phyloP scores from a whole-genome alignment of 2,113 vertebrate genomes.

The Psittacus erithacus region DNA sequence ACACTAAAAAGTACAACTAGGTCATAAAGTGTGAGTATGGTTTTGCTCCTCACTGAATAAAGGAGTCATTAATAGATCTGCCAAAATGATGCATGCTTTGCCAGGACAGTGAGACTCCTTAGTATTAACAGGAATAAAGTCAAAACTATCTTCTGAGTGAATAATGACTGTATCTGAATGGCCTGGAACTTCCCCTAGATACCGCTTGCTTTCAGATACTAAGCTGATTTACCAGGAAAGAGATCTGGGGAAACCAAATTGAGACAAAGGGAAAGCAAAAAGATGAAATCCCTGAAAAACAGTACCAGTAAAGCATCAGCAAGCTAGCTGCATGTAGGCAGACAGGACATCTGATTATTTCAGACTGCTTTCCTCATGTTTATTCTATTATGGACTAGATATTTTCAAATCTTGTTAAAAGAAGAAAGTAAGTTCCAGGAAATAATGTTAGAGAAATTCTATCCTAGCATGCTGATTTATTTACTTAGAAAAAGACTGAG shows the following conservation, averaged over 20 bases:
- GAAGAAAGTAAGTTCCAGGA: background rate
- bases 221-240: background rate
- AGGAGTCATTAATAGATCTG: background rate
- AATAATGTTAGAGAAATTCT: background rate
- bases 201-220: background rate
- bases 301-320: background rate
- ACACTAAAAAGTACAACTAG: background rate
- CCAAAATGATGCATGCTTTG: background rate
- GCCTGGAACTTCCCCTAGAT: background rate
- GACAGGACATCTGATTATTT: background rate
- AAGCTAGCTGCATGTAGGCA: background rate
- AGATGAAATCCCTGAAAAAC: background rate
- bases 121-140: background rate
- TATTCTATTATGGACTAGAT: background rate
- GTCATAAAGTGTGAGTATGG: background rate
- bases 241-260: background rate
- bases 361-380: background rate
- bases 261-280: background rate
- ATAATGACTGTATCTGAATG: background rate
- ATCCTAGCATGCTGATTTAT: background rate
- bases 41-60: background rate
- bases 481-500: background rate
- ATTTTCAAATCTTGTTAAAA: background rate
- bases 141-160: background rate
- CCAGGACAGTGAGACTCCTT: background rate